Conservation (phyloP, 1,140 invertebrate genomes). For the Acromyrmex charruanus region DNA sequence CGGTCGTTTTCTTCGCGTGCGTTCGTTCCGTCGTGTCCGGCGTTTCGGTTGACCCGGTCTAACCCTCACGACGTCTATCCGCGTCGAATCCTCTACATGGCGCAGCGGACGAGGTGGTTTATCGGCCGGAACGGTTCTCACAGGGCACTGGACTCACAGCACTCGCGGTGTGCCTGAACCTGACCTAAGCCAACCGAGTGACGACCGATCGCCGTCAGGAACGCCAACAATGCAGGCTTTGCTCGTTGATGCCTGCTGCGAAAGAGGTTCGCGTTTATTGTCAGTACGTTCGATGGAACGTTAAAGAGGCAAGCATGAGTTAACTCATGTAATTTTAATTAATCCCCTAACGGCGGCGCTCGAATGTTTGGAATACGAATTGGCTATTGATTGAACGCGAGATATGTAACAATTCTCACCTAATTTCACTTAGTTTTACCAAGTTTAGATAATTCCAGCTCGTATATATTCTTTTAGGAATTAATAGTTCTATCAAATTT, state of each 20-base stretch:
- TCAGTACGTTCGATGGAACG: conserved; percentile 3
- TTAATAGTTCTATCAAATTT: not conserved
- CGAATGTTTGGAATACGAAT: not conserved
- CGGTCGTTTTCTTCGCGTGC: conserved; percentile 70
- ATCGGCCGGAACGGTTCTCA: conserved; percentile 76
- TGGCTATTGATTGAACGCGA: not conserved
- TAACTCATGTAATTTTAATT: conserved; percentile 42
- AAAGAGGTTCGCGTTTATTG: conserved; percentile 27
- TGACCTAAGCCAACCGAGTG: conserved; percentile 73
- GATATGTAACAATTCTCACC: not conserved
- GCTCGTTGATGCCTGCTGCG: conserved; percentile 12
- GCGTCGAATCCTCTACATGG: conserved; percentile 72
- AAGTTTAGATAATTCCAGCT: not conserved
- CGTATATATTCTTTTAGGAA: not conserved
- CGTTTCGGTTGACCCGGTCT: conserved; percentile 76
- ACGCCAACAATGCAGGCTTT: conserved; percentile 42
- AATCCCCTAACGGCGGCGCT: not conserved
- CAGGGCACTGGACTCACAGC: conserved; percentile 71
- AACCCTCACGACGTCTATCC: conserved; percentile 76
- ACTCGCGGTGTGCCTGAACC: conserved; percentile 64
- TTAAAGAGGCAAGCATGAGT: conserved; percentile 12
- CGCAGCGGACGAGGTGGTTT: conserved; percentile 65
- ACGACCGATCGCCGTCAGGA: conserved; percentile 61
- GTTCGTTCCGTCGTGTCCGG: conserved; percentile 72
- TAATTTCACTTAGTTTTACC: not conserved